Conservation (phyloP, 2,888 invertebrate genomes). For the Orchestes rusci region DNA sequence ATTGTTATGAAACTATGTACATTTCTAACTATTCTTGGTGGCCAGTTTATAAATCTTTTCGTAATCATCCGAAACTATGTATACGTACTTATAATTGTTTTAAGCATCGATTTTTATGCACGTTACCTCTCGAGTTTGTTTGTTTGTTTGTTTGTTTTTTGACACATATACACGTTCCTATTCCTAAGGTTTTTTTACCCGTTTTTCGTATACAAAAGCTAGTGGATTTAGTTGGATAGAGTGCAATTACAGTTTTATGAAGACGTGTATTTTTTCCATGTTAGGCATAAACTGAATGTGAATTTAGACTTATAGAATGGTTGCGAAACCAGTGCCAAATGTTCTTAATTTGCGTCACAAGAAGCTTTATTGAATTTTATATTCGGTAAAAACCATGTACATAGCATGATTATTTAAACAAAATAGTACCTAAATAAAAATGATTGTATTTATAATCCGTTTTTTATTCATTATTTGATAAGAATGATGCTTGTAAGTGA, state of each 20-base stretch:
- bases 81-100: constrained; percentile 26
- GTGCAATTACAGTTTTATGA: constrained; percentile 19
- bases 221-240: constrained; percentile 14
- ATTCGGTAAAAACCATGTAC: constrained; percentile 39
- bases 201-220: too few relatives aligned
- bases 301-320: constrained; percentile 1
- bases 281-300: too few relatives aligned
- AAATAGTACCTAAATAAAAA: constrained; percentile 36
- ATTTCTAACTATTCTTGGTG: constrained; percentile 28
- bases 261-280: too few relatives aligned
- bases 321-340: constrained; percentile 30
- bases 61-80: constrained; percentile 6
- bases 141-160: constrained; percentile 18
- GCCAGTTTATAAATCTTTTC: constrained; percentile 33
- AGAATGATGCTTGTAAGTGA: too few relatives aligned
- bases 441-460: constrained; percentile 38
- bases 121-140: constrained; percentile 29
- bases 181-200: constrained; percentile 14
- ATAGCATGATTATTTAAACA: constrained; percentile 31
- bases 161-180: constrained; percentile 15
- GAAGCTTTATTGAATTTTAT: constrained; percentile 30
- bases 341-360: constrained; percentile 20
- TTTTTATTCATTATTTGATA: too few relatives aligned
- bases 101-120: constrained; percentile 25
- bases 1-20: constrained; percentile 28